phyloP scores from a whole-genome alignment of 2,113 vertebrate genomes.

The Hemibagrus wyckioides region DNA sequence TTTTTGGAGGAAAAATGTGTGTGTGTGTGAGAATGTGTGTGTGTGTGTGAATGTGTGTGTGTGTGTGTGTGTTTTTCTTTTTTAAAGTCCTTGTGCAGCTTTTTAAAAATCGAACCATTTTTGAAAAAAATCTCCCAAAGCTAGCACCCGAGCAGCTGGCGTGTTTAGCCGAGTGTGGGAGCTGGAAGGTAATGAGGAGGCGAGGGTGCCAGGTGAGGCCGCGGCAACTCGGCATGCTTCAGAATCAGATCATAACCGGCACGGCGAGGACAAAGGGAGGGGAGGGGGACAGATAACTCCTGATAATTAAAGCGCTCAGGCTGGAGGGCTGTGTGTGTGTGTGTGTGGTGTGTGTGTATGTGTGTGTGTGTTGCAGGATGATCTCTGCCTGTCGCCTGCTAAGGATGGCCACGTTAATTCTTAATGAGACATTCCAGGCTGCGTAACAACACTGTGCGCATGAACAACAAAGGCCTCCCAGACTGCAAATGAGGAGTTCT shows the following conservation, averaged over 20 bases:
- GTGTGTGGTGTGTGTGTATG: background rate
- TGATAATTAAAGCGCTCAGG: constrained; percentile 55
- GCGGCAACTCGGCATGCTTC: constrained; percentile 65
- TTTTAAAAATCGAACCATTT: background rate
- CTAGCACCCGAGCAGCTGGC: background rate
- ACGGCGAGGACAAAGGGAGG: constrained; percentile 75
- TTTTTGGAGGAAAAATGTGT: background rate
- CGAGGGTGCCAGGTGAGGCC: constrained; percentile 56
- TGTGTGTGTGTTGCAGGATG: constrained; percentile 29
- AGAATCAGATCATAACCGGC: constrained; percentile 76
- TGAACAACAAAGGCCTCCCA: constrained; percentile 74
- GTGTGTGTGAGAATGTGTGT: too few relatives aligned
- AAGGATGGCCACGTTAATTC: constrained; percentile 79
- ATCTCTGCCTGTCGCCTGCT: constrained; percentile 68
- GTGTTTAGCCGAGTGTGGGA: constrained; percentile 36
- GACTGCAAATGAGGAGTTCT: constrained; percentile 60
- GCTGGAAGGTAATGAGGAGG: constrained; percentile 41
- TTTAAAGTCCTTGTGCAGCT: background rate
- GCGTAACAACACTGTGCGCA: constrained; percentile 73
- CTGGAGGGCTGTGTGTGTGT: constrained; percentile 42
- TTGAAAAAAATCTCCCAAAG: background rate
- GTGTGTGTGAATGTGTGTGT: background rate
- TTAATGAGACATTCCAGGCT: constrained; percentile 82
- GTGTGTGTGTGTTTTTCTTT: too few relatives aligned
- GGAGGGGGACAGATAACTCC: constrained; percentile 56